phyloP scores from a whole-genome alignment of 2,888 invertebrate genomes.

The Synanthedon myopaeformis region DNA sequence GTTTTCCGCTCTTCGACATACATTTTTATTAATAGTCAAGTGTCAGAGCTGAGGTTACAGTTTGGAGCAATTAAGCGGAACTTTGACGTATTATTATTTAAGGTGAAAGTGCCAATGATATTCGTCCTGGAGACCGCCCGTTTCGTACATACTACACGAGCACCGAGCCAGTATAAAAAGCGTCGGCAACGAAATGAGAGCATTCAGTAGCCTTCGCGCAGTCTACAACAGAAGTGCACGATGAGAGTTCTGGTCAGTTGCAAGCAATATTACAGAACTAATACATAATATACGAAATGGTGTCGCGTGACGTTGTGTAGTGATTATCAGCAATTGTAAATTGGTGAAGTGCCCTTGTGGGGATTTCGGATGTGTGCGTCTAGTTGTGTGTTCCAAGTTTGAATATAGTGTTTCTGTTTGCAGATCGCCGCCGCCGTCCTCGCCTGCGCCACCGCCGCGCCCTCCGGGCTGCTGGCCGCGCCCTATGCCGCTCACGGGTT shows the following conservation, averaged over 20 bases:
- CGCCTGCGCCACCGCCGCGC: slow-evolving; percentile 19
- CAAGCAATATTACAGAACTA: slow-evolving; percentile 3
- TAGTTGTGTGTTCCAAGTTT: slow-evolving; percentile 2
- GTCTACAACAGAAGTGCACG: slow-evolving; percentile 67
- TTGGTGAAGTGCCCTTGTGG: slow-evolving; percentile 3
- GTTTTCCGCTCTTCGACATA: neutral
- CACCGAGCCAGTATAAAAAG: slow-evolving; percentile 47
- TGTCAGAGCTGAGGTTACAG: neutral
- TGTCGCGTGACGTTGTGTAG: slow-evolving; percentile 7
- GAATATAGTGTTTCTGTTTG: slow-evolving; percentile 23
- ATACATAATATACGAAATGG: neutral
- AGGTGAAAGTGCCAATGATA: neutral
- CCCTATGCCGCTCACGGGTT: slow-evolving; percentile 33
- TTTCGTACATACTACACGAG: slow-evolving; percentile 42
- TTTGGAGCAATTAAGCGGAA: neutral
- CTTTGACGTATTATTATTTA: neutral
- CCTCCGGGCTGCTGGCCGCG: slow-evolving; percentile 24
- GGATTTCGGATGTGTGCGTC: neutral
- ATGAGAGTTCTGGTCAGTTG: slow-evolving; percentile 67
- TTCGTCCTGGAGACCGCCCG: slow-evolving; percentile 49
- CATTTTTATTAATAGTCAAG: neutral
- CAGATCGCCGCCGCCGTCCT: slow-evolving; percentile 67
- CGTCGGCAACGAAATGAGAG: slow-evolving; percentile 44
- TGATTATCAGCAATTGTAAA: slow-evolving; percentile 1
- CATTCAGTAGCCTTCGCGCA: slow-evolving; percentile 68